Conservation (phyloP, 2,888 invertebrate species). For the Drosophila tripunctata region DNA sequence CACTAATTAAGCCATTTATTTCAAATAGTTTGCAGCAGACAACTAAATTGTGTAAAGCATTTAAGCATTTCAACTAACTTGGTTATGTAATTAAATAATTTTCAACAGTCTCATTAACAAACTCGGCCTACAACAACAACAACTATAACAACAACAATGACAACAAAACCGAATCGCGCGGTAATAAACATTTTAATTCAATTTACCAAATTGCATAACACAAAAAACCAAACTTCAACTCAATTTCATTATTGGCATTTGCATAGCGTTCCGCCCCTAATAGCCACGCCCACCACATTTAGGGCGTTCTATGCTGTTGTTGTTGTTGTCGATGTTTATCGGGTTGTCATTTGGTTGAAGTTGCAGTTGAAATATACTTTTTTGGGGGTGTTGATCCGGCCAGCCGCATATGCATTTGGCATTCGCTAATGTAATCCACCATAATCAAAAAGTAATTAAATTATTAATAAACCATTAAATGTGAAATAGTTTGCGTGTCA, state of each 20-base stretch:
- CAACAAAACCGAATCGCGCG: conserved; percentile 40
- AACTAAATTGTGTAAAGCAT: conserved; percentile 21
- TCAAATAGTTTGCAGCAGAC: neutral
- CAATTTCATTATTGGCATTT: conserved; percentile 71
- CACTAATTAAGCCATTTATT: neutral
- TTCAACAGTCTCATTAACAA: conserved; percentile 63
- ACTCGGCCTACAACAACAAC: conserved; percentile 19
- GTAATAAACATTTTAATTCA: conserved; percentile 79
- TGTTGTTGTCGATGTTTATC: conserved; percentile 12
- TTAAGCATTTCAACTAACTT: conserved; percentile 31
- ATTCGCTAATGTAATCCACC: conserved; percentile 74
- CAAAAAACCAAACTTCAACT: conserved; percentile 75
- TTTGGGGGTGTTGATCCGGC: conserved; percentile 12
- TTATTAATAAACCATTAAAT: conserved; percentile 81
- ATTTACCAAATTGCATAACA: conserved; percentile 66
- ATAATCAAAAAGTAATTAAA: conserved; percentile 81
- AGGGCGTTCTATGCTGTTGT: conserved; percentile 6
- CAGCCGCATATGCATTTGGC: conserved; percentile 50
- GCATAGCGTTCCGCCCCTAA: conserved; percentile 7
- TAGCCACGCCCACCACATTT: conserved; percentile 14
- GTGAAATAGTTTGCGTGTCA: conserved; percentile 66
- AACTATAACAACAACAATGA: conserved; percentile 39
- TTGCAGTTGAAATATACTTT: conserved; percentile 17
- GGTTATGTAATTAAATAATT: conserved; percentile 65
- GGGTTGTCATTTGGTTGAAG: conserved; percentile 36